Evolutionary conservation across 2,797 vertebrate species (phyloP), one percentile per base, ranked within the genome.

Genomic region (Nannoperca australis): DNA sequence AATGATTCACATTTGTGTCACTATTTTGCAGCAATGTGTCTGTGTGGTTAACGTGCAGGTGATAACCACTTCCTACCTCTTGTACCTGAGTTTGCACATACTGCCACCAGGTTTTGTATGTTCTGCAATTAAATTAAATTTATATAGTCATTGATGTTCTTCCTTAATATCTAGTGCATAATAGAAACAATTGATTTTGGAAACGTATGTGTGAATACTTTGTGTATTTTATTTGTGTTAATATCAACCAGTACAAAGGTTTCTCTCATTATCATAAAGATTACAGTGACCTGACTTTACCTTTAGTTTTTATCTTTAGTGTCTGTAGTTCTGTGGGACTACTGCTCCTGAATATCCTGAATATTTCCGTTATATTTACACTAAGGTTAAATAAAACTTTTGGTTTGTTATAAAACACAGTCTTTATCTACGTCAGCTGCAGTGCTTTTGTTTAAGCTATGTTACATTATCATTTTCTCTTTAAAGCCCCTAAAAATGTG

Each of bases 1-100:
- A 69, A 72, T 78, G 36, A 70, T n/a, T 86, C 27, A 66, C 54
- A 83, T 86, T 77, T 84, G 70, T 69, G 70, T 87, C 78, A 65
- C 22, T 17, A 10, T 38, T 66, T 24, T 53, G 17, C 32, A 67
- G 62, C 9, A 7, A 18, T 58, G 11, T 36, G 66, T 62, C 3
- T 40, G 5, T 73, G 70, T 34, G 12, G 44, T 68, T 59, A 38
- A 44, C 1, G 0, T 56, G 20, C 1, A 53, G 22, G n/a, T 47
- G 49, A 74, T 38, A 38, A 67, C 30, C 32, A 34, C n/a, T 32
- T 40, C 36, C 36, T 27, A 53, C 18, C 27, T 42, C 24, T 42
- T 72, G 18, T 32, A 36, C 8, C 24, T 47, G 54, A 59, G 15
- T 17, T 76, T 62, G 3, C 54, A 18, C n/a, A 7, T 36, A 56